Base-by-base conservation (phyloP, 2,797 vertebrate genomes). In the Pogoniulus pusillus region DNA sequence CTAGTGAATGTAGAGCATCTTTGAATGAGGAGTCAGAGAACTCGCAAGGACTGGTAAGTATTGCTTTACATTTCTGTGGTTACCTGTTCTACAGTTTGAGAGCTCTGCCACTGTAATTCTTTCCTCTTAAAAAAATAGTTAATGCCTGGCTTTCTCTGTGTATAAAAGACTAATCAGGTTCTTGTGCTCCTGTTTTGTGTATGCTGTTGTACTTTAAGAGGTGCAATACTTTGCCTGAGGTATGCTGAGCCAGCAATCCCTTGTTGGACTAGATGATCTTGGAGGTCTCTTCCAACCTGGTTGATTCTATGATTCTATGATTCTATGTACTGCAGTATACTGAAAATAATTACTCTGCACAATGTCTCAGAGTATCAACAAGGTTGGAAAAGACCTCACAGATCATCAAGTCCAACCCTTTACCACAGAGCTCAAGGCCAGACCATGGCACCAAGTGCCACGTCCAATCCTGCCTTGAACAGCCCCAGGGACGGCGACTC, bases 211-310 rank as follows among this genome's bases (percentile, higher is more conserved):
- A 71, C 76, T 91, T 87, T 34, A 62, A 41, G 79, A 75, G 82
- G 53, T 57, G 59, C 58, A 59, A 30, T 51, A 82, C 55, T 90
- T 63, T 79, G 55, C 87, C 71, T 62, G 63, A 84, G 66, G 58
- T 80, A 39, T 85, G 66, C 89, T 90, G 87, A 92, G 77, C 54
- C 64, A 92, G 39, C 78, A 83, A 79, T 85, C 64, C 53, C n/a
- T n/a, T n/a, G n/a, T n/a, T n/a, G n/a, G n/a, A n/a, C n/a, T n/a
- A n/a, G n/a, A n/a, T n/a, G n/a, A n/a, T n/a, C n/a, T n/a, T n/a
- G n/a, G n/a, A n/a, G n/a, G n/a, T n/a, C n/a, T n/a, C n/a, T n/a
- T n/a, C n/a, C n/a, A n/a, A n/a, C n/a, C n/a, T n/a, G n/a, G n/a
- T n/a, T n/a, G n/a, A n/a, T n/a, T n/a, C n/a, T n/a, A n/a, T n/a